phyloP scores from a whole-genome alignment of 2,888 invertebrate species.

The Calameuta pallipes region DNA sequence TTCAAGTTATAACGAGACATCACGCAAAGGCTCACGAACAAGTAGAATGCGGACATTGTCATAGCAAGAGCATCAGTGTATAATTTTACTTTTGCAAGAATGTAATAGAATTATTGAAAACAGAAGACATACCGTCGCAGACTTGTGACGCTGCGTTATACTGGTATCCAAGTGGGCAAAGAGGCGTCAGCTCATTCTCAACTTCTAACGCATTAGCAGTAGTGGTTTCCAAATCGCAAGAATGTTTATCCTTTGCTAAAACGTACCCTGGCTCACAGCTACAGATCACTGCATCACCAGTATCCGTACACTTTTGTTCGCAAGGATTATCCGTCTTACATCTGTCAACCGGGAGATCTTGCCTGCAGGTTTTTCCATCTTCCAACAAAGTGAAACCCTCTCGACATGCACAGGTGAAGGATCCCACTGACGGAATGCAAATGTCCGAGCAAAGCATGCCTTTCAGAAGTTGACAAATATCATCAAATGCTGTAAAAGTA shows the following conservation, averaged over 20 bases:
- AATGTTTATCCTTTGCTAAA: conserved; percentile 74
- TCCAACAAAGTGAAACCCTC: conserved; percentile 76
- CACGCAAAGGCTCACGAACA: background rate
- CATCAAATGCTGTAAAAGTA: conserved; percentile 49
- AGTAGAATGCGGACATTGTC: background rate
- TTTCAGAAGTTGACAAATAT: conserved; percentile 68
- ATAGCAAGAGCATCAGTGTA: background rate
- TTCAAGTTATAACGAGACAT: conserved; percentile 31
- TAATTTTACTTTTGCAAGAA: background rate
- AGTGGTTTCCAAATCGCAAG: conserved; percentile 66
- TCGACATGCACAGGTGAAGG: conserved; percentile 78
- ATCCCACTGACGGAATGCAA: conserved; percentile 79
- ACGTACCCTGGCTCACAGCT: conserved; percentile 78
- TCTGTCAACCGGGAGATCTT: conserved; percentile 62
- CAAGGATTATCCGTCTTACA: conserved; percentile 78
- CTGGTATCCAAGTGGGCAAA: conserved; percentile 58
- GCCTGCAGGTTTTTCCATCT: conserved; percentile 78
- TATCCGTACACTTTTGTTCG: conserved; percentile 79
- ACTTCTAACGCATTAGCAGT: conserved; percentile 18
- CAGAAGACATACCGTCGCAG: conserved; percentile 58
- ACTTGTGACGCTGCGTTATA: conserved; percentile 52
- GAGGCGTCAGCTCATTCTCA: conserved; percentile 38
- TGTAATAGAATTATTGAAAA: background rate
- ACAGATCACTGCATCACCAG: conserved; percentile 76
- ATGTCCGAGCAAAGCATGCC: conserved; percentile 80